These are phyloP conservation scores for Porites cylindrica DNA, from an alignment of 92 coral and sea anemone species.

Conservation along the genomic window DNA sequence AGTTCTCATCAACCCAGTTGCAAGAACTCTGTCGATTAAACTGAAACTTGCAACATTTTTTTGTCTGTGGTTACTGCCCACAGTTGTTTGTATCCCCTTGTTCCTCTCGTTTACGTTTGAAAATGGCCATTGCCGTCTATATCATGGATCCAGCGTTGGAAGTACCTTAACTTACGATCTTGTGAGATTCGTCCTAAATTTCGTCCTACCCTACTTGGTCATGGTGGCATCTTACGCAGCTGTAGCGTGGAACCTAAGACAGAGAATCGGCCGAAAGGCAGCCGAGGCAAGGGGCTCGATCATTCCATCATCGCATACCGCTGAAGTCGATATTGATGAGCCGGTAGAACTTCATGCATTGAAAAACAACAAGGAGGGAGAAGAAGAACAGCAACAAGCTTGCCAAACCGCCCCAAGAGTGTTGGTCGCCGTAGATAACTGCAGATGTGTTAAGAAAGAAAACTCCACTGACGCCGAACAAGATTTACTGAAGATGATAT, in stretches of 20 bases:
- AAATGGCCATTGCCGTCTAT: too few species aligned
- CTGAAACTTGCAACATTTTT: slow-evolving; percentile 29
- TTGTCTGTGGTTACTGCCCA: slow-evolving; percentile 52
- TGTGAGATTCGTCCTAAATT: slow-evolving; percentile 56
- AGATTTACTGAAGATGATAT: slow-evolving; percentile 80
- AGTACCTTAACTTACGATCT: slow-evolving; percentile 26
- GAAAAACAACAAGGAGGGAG: background rate
- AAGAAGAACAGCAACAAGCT: background rate
- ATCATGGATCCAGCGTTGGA: background rate
- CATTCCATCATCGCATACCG: slow-evolving; percentile 4
- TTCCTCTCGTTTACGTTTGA: background rate
- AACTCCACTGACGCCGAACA: slow-evolving; percentile 44
- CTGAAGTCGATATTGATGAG: slow-evolving; percentile 19
- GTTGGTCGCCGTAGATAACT: too few species aligned
- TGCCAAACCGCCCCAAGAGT: background rate
- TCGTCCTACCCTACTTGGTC: slow-evolving; percentile 64
- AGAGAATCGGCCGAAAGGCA: slow-evolving; percentile 47
- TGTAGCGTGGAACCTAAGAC: slow-evolving; percentile 70
- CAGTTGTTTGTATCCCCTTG: slow-evolving; percentile 56
- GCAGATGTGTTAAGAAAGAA: background rate
- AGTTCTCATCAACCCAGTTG: slow-evolving; percentile 12
- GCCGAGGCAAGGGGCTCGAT: background rate
- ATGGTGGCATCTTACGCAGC: slow-evolving; percentile 76
- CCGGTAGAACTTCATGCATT: background rate
- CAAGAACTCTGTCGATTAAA: slow-evolving; percentile 5